Percentiles rank a stretch among this genome's conserved stretches.
Evolutionary conservation across 2,888 invertebrate genomes (phyloP).

Genomic region (Tipula helvola): DNA sequence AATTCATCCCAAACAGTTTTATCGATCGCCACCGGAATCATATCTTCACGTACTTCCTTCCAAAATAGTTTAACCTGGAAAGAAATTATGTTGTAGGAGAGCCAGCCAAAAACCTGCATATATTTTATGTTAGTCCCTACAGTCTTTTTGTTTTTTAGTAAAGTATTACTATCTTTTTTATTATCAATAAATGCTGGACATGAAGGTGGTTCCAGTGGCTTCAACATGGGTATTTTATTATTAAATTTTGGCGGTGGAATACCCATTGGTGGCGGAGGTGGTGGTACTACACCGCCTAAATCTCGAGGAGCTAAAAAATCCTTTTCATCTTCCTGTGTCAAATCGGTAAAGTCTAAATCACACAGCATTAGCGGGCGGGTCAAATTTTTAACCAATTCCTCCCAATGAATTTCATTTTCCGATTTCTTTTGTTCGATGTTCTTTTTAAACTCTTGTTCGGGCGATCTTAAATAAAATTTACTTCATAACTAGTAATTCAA

Average conservation of each 20-base stretch:
- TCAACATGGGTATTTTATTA: conserved; percentile 33
- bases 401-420: conserved; percentile 93
- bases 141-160: conserved; percentile 79
- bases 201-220: conserved; percentile 27
- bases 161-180: neutral
- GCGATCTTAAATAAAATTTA: conserved; percentile 39
- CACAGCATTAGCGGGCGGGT: conserved; percentile 70
- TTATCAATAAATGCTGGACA: neutral
- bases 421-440: conserved; percentile 64
- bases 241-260: conserved; percentile 41
- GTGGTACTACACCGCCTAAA: conserved; percentile 54
- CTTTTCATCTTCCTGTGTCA: conserved; percentile 77
- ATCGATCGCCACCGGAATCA: conserved; percentile 44
- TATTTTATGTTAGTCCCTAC: conserved; percentile 35
- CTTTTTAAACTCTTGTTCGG: conserved; percentile 55
- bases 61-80: conserved; percentile 73
- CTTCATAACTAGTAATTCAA: neutral
- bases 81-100: neutral
- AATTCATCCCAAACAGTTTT: conserved; percentile 88
- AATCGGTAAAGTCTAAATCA: conserved; percentile 93
- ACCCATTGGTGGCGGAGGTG: conserved; percentile 67
- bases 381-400: conserved; percentile 68
- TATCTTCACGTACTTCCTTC: conserved; percentile 76
- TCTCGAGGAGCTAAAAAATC: conserved; percentile 58
- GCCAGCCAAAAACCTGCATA: neutral